phyloP scores from a whole-genome alignment of 2,797 vertebrate genomes.

The Oceanodroma leucorhoa region DNA sequence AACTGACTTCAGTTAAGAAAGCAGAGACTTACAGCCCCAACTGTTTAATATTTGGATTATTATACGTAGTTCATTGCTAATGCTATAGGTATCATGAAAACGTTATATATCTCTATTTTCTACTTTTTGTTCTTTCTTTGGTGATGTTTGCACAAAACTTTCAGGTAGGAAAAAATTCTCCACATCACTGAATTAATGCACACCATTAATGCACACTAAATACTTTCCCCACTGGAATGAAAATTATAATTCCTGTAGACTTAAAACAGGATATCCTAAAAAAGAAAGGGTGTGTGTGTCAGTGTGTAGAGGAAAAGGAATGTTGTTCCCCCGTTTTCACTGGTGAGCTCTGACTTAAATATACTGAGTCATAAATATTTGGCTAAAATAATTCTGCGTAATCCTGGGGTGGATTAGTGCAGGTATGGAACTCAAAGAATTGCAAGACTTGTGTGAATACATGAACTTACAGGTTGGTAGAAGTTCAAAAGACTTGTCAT shows the following conservation, averaged over 20 bases:
- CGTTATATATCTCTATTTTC: accelerated
- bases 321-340: background rate
- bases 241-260: background rate
- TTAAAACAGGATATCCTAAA: background rate
- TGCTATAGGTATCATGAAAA: background rate
- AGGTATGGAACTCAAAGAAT: background rate
- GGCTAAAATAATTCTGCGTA: slow-evolving; percentile 35
- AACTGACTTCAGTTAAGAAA: background rate
- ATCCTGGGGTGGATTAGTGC: slow-evolving; percentile 11
- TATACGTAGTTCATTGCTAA: background rate
- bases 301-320: background rate
- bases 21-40: background rate
- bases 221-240: background rate
- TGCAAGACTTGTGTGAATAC: background rate
- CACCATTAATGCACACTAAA: background rate
- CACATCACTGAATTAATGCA: background rate
- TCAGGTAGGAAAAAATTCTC: background rate
- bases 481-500: slow-evolving; percentile 27
- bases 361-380: slow-evolving; percentile 49
- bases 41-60: background rate
- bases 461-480: background rate
- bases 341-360: slow-evolving; percentile 14
- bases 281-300: accelerated
- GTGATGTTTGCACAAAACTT: background rate
- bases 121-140: background rate